Evolutionary conservation across 1,140 invertebrate species (phyloP).

Genomic region (Luehdorfia chinensis): DNA sequence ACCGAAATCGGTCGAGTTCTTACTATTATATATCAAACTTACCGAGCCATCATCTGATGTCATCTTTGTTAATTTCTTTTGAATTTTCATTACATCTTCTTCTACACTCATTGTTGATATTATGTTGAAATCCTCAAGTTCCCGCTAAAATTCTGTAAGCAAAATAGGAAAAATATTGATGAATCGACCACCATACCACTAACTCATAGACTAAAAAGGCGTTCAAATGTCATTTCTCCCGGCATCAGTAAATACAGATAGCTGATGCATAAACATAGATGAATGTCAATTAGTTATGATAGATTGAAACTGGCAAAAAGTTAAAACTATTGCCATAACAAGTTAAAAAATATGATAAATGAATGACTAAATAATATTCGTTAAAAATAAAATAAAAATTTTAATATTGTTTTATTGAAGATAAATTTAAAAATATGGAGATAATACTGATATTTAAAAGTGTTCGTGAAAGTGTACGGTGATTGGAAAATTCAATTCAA

Average conservation of each 20-base stretch:
- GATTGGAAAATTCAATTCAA: no score
- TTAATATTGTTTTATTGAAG: no score
- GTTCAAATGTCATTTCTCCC: conserved; percentile 16
- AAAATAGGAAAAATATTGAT: conserved; percentile 61
- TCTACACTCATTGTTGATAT: conserved; percentile 87
- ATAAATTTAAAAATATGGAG: no score
- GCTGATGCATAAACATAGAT: no score
- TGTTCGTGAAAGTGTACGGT: no score
- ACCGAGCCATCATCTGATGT: conserved; percentile 90
- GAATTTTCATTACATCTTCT: conserved; percentile 95
- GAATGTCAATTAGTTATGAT: no score
- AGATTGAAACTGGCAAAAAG: no score
- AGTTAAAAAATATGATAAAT: no score
- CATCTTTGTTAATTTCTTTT: conserved; percentile 97
- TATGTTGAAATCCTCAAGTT: conserved; percentile 38
- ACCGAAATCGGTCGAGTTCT: conserved; percentile 8
- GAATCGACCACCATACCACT: conserved; percentile 70
- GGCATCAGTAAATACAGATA: conserved; percentile 13
- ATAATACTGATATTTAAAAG: no score
- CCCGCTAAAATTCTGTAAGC: conserved; percentile 65
- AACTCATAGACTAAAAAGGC: conserved; percentile 54
- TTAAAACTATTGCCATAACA: no score
- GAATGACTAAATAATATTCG: no score
- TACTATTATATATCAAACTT: conserved; percentile 67
- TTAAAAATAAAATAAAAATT: no score